Evolutionary conservation across 2,888 invertebrate genomes (phyloP).

Genomic region (Chymomyza fuscimana): DNA sequence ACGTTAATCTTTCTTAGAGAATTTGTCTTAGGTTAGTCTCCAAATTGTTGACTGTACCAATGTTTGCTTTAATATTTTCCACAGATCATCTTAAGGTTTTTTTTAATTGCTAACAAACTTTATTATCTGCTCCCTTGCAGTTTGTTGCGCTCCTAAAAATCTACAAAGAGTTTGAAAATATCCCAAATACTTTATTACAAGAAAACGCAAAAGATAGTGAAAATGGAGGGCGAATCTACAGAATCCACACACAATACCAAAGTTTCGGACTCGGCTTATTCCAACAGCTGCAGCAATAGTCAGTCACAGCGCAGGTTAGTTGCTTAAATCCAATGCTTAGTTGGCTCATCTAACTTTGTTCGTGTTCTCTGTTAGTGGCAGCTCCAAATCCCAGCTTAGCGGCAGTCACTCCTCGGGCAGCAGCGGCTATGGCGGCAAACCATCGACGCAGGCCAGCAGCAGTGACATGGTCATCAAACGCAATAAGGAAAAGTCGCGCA

Average conservation of each 20-base stretch:
- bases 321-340: neutral
- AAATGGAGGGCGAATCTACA: constrained; percentile 77
- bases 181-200: neutral
- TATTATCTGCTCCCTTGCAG: too few species aligned
- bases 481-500: constrained; percentile 76
- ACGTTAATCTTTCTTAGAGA: too few species aligned
- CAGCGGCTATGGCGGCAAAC: constrained; percentile 89
- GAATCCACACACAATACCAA: constrained; percentile 78
- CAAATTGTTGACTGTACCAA: too few species aligned
- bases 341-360: too few species aligned
- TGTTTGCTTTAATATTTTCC: too few species aligned
- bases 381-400: constrained; percentile 88
- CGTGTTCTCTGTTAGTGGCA: constrained; percentile 81
- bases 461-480: constrained; percentile 75
- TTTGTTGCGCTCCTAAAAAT: neutral
- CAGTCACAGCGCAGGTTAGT: constrained; percentile 89
- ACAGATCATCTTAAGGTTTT: too few species aligned
- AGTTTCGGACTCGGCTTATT: constrained; percentile 89
- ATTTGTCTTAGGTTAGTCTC: too few species aligned
- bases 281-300: constrained; percentile 90
- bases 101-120: too few species aligned
- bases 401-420: constrained; percentile 90
- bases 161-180: neutral
- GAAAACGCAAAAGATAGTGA: constrained; percentile 15
- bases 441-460: constrained; percentile 82